A percentile compares a stretch with the other conserved stretches of the same genome.
These are phyloP conservation scores for Poecile montanus DNA, from an alignment of 2,797 vertebrate genomes.

Conservation along the genomic window DNA sequence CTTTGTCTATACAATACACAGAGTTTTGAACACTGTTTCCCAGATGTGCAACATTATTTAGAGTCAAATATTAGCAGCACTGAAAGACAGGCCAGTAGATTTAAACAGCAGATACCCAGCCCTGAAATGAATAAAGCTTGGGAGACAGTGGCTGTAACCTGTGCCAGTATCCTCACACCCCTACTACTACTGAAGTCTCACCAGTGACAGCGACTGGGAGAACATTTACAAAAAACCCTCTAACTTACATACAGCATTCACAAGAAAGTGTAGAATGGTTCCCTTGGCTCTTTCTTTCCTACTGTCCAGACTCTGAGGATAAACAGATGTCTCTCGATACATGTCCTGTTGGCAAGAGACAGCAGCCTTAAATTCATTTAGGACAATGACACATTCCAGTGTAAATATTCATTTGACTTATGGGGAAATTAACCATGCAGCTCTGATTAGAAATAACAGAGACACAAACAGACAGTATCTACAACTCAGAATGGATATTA, in stretches of 20 bases:
- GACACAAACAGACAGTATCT: not conserved
- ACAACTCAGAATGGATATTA: not conserved
- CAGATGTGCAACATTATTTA: not conserved
- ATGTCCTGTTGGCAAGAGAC: not conserved
- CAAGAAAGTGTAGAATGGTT: not conserved
- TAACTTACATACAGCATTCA: not conserved
- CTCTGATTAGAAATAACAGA: slow-evolving; percentile 24
- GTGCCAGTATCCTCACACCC: not conserved
- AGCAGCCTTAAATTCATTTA: slow-evolving; percentile 35
- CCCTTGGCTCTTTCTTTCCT: not conserved
- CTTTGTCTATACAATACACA: not conserved
- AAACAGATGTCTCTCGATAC: slow-evolving; percentile 42
- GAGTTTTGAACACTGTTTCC: not conserved
- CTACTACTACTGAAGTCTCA: not conserved
- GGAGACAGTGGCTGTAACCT: not conserved
- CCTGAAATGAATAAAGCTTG: not conserved
- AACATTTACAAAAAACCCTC: not conserved
- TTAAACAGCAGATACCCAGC: not conserved
- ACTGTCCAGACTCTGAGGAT: not conserved
- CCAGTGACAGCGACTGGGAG: not conserved
- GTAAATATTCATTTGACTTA: slow-evolving; percentile 45
- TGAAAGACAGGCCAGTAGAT: not conserved
- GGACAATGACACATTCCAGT: slow-evolving; percentile 55
- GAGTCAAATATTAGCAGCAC: not conserved
- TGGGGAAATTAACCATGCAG: slow-evolving; percentile 12